phyloP scores from a whole-genome alignment of 64 coral and sea anemone genomes.

The Montipora cactus region DNA sequence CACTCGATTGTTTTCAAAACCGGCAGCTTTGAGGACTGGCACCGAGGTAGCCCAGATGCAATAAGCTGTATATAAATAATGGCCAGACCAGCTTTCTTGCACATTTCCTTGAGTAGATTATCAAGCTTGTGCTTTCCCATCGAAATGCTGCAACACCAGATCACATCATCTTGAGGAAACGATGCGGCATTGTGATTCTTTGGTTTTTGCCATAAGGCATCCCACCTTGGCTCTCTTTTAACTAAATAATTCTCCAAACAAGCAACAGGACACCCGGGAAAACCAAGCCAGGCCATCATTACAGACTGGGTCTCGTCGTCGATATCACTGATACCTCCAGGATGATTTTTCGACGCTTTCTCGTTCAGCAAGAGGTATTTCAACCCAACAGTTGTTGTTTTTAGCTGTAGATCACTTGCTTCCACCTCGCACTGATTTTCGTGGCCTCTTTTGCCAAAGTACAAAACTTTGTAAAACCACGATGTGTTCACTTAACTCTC shows the following conservation, averaged over 20 bases:
- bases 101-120: no score
- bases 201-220: conserved; percentile 14
- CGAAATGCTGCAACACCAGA: background rate
- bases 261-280: conserved; percentile 27
- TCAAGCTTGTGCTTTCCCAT: no score
- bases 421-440: conserved; percentile 63
- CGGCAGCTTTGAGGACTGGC: no score
- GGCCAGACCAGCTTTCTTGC: no score
- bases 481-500: conserved; percentile 26
- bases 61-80: no score
- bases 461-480: conserved; percentile 40
- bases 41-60: no score
- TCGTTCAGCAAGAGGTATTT: background rate
- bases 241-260: conserved; percentile 44
- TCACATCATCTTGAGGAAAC: background rate
- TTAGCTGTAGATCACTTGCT: conserved; percentile 31
- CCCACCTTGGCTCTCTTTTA: conserved; percentile 42
- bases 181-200: conserved; percentile 1
- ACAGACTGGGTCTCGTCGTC: conserved; percentile 44
- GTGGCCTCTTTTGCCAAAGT: conserved; percentile 39
- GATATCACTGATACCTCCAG: conserved; percentile 30
- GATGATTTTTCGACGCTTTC: conserved; percentile 63
- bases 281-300: conserved; percentile 52
- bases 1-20: no score
- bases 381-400: conserved; percentile 35